phyloP scores from a whole-genome alignment of 2,113 vertebrate genomes.

The Zosterops borbonicus region DNA sequence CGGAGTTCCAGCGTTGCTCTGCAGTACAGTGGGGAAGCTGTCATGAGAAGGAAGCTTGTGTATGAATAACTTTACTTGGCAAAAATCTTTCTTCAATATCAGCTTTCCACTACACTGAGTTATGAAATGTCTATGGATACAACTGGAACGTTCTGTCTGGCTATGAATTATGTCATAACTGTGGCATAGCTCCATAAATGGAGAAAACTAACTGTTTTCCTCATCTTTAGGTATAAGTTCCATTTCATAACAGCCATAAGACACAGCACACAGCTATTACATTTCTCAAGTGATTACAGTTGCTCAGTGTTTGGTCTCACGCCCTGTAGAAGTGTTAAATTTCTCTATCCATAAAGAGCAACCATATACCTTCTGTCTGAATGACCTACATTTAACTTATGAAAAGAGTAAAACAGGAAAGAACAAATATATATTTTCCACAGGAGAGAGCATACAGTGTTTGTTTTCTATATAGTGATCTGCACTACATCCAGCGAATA shows the following conservation, averaged over 20 bases:
- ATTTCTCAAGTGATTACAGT: slow-evolving; percentile 66
- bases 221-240: slow-evolving; percentile 71
- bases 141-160: slow-evolving; percentile 68
- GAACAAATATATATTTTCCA: slow-evolving; percentile 44
- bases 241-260: slow-evolving; percentile 64
- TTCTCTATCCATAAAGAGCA: slow-evolving; percentile 42
- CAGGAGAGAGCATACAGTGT: neutral
- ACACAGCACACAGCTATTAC: slow-evolving; percentile 62
- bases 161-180: slow-evolving; percentile 70
- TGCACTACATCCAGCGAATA: slow-evolving; percentile 34
- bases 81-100: slow-evolving; percentile 64
- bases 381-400: slow-evolving; percentile 53
- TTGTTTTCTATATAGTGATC: slow-evolving; percentile 38
- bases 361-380: slow-evolving; percentile 18
- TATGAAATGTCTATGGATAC: slow-evolving; percentile 69
- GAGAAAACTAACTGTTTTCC: slow-evolving; percentile 69
- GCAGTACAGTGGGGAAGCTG: slow-evolving; percentile 44
- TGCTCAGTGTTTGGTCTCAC: slow-evolving; percentile 58
- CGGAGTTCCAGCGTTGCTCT: neutral
- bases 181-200: slow-evolving; percentile 70
- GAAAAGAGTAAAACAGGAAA: slow-evolving; percentile 48
- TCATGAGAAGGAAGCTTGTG: slow-evolving; percentile 58
- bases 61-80: slow-evolving; percentile 71
- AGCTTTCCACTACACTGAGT: slow-evolving; percentile 65
- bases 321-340: slow-evolving; percentile 50